Percentiles rank a stretch among this genome's conserved stretches.
phyloP scores from a whole-genome alignment of 1,140 invertebrate species.

The Zaprionus lachaisei region DNA sequence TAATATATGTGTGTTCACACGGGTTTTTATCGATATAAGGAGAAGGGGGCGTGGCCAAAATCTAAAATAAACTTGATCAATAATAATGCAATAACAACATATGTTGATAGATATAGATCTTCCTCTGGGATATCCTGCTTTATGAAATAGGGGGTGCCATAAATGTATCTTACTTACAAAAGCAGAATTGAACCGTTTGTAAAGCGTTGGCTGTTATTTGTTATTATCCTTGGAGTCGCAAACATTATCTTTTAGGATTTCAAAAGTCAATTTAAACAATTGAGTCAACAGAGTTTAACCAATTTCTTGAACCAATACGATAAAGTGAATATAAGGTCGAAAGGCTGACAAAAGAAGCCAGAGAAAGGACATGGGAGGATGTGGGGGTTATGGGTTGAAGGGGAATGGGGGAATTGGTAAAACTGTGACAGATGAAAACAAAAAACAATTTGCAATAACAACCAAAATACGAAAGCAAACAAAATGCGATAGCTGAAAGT shows the following conservation, averaged over 20 bases:
- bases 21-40: no score
- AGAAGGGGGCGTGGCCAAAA: no score
- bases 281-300: constrained; percentile 69
- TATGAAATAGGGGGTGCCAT: no score
- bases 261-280: constrained; percentile 75
- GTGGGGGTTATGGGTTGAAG: not conserved
- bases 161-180: no score
- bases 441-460: constrained; percentile 73
- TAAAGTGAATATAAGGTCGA: constrained; percentile 54
- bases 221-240: constrained; percentile 9
- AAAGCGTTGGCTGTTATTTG: constrained; percentile 7
- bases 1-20: no score
- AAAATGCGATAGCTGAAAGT: constrained; percentile 52
- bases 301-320: constrained; percentile 75
- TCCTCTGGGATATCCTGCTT: no score
- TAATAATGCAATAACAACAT: no score
- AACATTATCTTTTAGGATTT: constrained; percentile 55
- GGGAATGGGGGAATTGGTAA: constrained; percentile 10
- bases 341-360: constrained; percentile 12
- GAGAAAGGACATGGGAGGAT: constrained; percentile 1
- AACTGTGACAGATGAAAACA: constrained; percentile 58
- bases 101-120: no score
- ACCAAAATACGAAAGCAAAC: constrained; percentile 58
- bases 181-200: not conserved
- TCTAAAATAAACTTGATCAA: no score